Evolutionary conservation across 2,113 vertebrate species (phyloP).

Genomic region (Heptranchias perlo): DNA sequence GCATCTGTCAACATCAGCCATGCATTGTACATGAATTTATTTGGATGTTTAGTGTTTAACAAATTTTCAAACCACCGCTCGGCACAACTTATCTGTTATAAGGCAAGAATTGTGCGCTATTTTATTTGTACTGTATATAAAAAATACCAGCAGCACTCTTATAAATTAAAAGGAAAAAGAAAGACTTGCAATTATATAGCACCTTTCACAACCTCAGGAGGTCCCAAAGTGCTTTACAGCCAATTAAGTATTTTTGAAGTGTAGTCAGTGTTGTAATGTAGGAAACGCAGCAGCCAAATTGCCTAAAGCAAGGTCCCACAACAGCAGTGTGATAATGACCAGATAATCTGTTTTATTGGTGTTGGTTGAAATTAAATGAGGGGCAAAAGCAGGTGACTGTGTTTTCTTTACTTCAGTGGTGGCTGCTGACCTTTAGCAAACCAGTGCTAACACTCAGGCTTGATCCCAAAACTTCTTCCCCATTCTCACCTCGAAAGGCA

Average conservation of each 20-base stretch:
- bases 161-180: background rate
- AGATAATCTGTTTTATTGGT: background rate
- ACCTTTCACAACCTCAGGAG: background rate
- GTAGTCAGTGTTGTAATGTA: background rate
- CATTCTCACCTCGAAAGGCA: background rate
- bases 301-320: background rate
- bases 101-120: background rate
- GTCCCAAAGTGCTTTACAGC: background rate
- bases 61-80: background rate
- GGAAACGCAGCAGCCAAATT: background rate
- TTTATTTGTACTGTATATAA: background rate
- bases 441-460: background rate
- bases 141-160: background rate
- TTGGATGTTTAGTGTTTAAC: constrained; percentile 10
- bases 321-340: background rate
- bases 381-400: background rate
- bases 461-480: background rate
- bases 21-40: background rate
- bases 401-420: background rate
- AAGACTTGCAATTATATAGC: background rate
- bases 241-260: background rate
- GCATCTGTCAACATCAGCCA: background rate
- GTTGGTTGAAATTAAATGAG: background rate
- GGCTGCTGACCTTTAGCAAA: background rate
- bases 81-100: background rate